phyloP scores from a whole-genome alignment of 2,888 invertebrate genomes.

The Tetheella fluctuosa region DNA sequence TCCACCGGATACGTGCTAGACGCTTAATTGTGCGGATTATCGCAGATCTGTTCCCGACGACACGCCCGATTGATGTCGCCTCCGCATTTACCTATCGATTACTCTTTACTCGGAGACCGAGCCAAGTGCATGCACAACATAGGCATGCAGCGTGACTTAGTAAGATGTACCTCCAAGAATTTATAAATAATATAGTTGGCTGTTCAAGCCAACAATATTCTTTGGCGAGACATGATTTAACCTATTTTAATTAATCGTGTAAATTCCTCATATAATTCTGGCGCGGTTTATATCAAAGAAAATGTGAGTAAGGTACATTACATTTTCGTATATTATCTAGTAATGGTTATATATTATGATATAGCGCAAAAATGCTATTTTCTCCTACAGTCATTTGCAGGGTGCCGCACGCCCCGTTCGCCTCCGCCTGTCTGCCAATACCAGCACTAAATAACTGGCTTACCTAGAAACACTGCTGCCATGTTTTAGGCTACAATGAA shows the following conservation, averaged over 20 bases:
- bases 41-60: constrained; percentile 42
- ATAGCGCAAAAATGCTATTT: neutral
- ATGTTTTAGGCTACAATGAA: neutral
- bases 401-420: neutral
- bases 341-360: neutral
- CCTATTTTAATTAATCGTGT: neutral
- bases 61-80: constrained; percentile 38
- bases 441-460: neutral
- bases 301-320: no score
- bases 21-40: constrained; percentile 69
- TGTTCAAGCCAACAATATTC: no score
- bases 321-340: neutral
- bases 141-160: neutral
- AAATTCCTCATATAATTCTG: no score
- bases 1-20: constrained; percentile 51
- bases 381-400: neutral
- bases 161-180: no score
- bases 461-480: neutral
- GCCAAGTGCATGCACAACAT: neutral
- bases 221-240: no score
- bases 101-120: constrained; percentile 3
- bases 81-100: constrained; percentile 42
- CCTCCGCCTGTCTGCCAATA: neutral
- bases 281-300: no score
- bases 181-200: no score